Percentiles rank a stretch among this genome's conserved stretches.
These are phyloP conservation scores for Setipinna tenuifilis DNA, from an alignment of 2,797 vertebrate species.

Conservation along the genomic window DNA sequence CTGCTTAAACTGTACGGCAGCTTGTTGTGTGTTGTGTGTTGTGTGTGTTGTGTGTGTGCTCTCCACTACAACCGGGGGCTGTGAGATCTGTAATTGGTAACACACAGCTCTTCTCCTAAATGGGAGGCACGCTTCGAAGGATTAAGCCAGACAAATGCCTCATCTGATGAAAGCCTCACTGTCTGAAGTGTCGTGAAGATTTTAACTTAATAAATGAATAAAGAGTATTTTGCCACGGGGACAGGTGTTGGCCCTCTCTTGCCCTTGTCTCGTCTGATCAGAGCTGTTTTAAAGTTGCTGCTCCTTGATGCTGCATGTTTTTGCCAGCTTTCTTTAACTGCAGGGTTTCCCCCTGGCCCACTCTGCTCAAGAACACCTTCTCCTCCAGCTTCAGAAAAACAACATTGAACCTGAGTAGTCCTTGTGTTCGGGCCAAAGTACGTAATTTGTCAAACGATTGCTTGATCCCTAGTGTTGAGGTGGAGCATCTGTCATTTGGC, in stretches of 20 bases:
- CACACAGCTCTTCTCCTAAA: not conserved
- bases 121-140: not conserved
- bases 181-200: not conserved
- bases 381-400: not conserved
- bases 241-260: not conserved
- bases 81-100: not conserved
- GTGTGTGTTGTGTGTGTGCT: not conserved
- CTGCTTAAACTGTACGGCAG: not conserved
- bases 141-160: constrained; percentile 18
- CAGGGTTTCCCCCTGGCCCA: not conserved
- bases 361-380: not conserved
- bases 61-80: not conserved
- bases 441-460: not conserved
- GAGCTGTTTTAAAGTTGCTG: not conserved
- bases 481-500: not conserved
- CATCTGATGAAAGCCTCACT: not conserved
- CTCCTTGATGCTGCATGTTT: not conserved
- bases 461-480: not conserved
- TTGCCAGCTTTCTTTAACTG: not conserved
- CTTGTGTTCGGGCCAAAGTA: not conserved
- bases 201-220: not conserved
- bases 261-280: not conserved
- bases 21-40: too few relatives aligned
- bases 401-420: not conserved
- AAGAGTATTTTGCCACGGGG: not conserved